These are phyloP conservation scores for Enoplosus armatus DNA, from an alignment of 2,797 vertebrate species.

Conservation along the genomic window DNA sequence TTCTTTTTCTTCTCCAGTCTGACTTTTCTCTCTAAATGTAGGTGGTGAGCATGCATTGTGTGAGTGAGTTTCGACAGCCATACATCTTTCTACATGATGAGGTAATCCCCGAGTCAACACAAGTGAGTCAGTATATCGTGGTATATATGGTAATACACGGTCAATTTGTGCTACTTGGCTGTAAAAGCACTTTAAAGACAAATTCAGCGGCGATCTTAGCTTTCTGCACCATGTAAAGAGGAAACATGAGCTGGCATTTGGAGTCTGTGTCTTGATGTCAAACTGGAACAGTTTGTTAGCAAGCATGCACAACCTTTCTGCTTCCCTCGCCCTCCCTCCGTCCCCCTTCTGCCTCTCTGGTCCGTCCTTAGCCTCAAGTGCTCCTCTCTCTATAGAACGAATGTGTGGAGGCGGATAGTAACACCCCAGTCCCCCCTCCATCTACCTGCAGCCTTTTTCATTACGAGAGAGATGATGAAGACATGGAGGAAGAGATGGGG, in stretches of 20 bases:
- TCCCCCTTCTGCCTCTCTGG: not conserved
- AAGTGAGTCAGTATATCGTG: not conserved
- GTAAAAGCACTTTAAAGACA: not conserved
- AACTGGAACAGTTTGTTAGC: constrained; percentile 23
- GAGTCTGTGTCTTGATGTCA: constrained; percentile 14
- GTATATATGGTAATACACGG: not conserved
- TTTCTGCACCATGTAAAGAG: not conserved
- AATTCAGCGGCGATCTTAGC: not conserved
- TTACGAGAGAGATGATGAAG: constrained; percentile 27
- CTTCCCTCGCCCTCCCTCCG: not conserved
- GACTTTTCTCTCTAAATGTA: not conserved
- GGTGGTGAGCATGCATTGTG: not conserved
- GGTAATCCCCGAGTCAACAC: not conserved
- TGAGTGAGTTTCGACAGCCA: not conserved
- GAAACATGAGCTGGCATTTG: constrained; percentile 39
- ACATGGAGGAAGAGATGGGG: constrained; percentile 13
- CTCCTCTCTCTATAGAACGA: not conserved
- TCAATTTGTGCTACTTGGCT: not conserved
- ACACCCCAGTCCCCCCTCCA: constrained; percentile 9
- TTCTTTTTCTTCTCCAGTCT: too few species aligned
- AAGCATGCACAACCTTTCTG: constrained; percentile 16
- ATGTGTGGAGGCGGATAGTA: constrained; percentile 7
- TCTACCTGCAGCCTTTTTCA: constrained; percentile 39
- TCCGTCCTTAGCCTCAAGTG: not conserved
- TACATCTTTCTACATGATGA: not conserved